Percentiles rank a stretch among this genome's conserved stretches.
Evolutionary conservation across 2,113 vertebrate genomes (phyloP).

Genomic region (Xiphophorus maculatus): DNA sequence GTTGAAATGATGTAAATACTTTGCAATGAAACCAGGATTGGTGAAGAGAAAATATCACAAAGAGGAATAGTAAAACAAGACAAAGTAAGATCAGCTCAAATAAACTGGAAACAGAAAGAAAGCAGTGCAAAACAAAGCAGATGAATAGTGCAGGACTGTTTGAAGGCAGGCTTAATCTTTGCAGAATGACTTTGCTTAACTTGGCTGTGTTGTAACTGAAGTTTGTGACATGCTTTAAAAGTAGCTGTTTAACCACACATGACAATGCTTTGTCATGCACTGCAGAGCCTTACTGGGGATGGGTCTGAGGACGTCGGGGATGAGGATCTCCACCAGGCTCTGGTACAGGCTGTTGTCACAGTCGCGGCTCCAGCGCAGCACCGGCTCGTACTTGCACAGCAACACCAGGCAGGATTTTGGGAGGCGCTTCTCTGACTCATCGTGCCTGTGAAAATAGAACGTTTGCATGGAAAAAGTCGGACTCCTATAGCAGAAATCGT

Average conservation of each 20-base stretch:
- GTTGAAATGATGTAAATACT: background rate
- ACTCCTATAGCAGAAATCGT: background rate
- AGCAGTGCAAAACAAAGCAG: background rate
- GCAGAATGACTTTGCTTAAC: too few relatives aligned
- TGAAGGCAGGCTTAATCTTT: too few relatives aligned
- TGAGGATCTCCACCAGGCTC: constrained; percentile 92
- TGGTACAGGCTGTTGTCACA: constrained; percentile 94
- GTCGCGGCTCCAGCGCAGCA: constrained; percentile 90
- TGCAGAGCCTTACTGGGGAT: constrained; percentile 88
- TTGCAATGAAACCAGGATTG: background rate
- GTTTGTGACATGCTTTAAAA: too few relatives aligned
- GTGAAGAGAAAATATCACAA: background rate
- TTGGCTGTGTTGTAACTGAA: too few relatives aligned
- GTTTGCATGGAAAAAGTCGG: background rate
- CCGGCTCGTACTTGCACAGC: constrained; percentile 93
- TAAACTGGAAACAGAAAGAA: constrained; percentile 12
- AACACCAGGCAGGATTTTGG: constrained; percentile 90
- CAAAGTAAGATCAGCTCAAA: constrained; percentile 5
- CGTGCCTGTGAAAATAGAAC: constrained; percentile 79
- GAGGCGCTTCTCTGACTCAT: constrained; percentile 92
- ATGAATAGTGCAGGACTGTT: background rate
- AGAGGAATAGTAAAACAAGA: background rate
- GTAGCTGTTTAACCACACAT: background rate
- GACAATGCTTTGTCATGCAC: background rate
- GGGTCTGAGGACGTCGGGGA: constrained; percentile 91